A percentile compares a stretch with the other conserved stretches of the same genome.
phyloP scores from a whole-genome alignment of 2,797 vertebrate species.

The Mus caroli region DNA sequence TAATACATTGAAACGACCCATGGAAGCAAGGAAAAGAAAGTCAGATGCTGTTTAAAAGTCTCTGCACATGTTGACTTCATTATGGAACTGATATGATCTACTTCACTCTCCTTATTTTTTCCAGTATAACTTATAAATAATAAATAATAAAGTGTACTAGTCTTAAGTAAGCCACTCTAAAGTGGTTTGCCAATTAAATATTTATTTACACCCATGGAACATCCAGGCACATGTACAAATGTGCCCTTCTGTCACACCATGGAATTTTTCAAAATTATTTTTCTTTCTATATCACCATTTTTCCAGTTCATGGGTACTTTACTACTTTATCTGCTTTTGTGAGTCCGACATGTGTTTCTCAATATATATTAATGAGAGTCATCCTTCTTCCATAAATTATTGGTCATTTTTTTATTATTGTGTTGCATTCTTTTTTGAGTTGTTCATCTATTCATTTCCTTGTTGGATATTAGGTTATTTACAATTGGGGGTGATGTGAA shows the following conservation, averaged over 20 bases:
- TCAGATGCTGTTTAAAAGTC: background rate
- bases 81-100: background rate
- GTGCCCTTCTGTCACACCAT: background rate
- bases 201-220: background rate
- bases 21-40: background rate
- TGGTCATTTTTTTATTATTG: background rate
- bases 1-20: background rate
- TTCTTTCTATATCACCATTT: background rate
- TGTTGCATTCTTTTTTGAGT: background rate
- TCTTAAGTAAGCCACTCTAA: background rate
- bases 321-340: background rate
- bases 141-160: background rate
- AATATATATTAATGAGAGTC: background rate
- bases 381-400: background rate
- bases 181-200: background rate
- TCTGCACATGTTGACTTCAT: background rate
- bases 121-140: slow-evolving; percentile 12
- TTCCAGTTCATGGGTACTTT: background rate
- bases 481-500: background rate
- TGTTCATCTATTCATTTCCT: background rate
- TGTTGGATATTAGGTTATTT: background rate
- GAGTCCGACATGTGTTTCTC: background rate
- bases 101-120: background rate
- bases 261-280: background rate
- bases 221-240: background rate